phyloP scores from a whole-genome alignment of 2,113 vertebrate genomes.

The Stictonetta naevosa region DNA sequence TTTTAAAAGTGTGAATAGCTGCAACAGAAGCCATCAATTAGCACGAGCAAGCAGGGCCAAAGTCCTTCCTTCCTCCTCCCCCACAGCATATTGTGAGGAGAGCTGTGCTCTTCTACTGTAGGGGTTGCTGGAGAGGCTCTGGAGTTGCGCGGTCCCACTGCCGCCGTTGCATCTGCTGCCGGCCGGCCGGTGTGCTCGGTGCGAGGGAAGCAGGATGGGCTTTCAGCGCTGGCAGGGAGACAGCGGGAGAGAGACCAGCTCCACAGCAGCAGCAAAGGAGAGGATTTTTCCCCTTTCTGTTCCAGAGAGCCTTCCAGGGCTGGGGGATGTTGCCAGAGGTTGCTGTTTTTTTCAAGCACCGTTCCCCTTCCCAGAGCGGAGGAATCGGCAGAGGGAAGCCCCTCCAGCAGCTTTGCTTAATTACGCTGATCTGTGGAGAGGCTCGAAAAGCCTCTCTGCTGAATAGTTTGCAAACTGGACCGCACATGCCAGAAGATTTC shows the following conservation, averaged over 20 bases:
- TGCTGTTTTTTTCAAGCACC: not conserved
- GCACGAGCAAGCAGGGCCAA: constrained; percentile 76
- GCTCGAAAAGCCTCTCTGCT: constrained; percentile 53
- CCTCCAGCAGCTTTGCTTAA: constrained; percentile 78
- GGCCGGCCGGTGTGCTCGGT: constrained; percentile 20
- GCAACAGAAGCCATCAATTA: constrained; percentile 79
- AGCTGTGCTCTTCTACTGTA: constrained; percentile 48
- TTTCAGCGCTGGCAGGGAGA: constrained; percentile 26
- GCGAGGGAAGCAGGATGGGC: constrained; percentile 15
- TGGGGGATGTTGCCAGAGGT: constrained; percentile 67
- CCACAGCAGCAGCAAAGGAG: constrained; percentile 49
- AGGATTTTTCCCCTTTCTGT: constrained; percentile 24
- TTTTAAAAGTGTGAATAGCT: constrained; percentile 77
- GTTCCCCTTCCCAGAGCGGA: constrained; percentile 21
- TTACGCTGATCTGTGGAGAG: constrained; percentile 70
- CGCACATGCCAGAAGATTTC: constrained; percentile 55
- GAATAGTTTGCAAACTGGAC: constrained; percentile 51
- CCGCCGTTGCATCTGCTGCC: constrained; percentile 60
- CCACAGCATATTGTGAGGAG: constrained; percentile 64
- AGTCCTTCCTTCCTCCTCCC: constrained; percentile 59
- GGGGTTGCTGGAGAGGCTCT: constrained; percentile 58
- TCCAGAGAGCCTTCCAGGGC: constrained; percentile 74
- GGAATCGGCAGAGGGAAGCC: constrained; percentile 51
- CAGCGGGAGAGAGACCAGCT: constrained; percentile 45
- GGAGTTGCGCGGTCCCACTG: constrained; percentile 48